Percentiles rank a stretch among this genome's conserved stretches.
phyloP scores from a whole-genome alignment of 1,140 invertebrate species.

The Neotoxoptera formosana region DNA sequence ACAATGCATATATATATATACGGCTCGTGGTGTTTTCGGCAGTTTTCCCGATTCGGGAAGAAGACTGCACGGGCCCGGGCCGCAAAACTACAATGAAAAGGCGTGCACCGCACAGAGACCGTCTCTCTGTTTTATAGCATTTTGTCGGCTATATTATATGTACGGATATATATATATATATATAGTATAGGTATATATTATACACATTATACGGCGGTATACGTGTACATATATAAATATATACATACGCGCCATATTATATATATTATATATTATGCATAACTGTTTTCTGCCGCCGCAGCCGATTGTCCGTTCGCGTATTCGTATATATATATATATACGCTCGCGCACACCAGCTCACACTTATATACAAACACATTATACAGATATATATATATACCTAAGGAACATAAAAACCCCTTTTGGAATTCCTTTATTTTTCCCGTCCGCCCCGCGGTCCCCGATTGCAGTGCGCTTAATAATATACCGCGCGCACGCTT shows the following conservation, averaged over 20 bases:
- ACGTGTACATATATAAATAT: background rate
- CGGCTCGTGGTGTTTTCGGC: slow-evolving; percentile 39
- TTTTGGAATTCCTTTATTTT: slow-evolving; percentile 33
- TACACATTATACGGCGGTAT: background rate
- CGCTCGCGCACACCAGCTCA: background rate
- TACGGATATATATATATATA: too few species aligned
- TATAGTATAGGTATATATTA: background rate
- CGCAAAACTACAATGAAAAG: slow-evolving; percentile 43
- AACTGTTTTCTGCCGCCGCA: slow-evolving; percentile 52
- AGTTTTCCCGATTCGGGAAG: slow-evolving; percentile 42
- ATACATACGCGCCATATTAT: background rate
- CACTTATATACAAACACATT: background rate
- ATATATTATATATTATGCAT: slow-evolving; percentile 39
- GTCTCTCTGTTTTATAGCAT: slow-evolving; percentile 35
- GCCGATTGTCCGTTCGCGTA: slow-evolving; percentile 51
- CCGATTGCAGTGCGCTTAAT: background rate
- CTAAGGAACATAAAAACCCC: slow-evolving; percentile 44
- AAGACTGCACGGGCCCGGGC: slow-evolving; percentile 1
- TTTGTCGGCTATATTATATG: background rate
- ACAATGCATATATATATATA: background rate
- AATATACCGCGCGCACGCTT: background rate
- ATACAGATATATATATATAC: background rate
- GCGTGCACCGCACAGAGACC: slow-evolving; percentile 28
- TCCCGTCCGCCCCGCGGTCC: background rate
- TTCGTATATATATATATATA: background rate